Base-by-base conservation (phyloP, 2,888 invertebrate species). In the Scaptomyza polygonia region DNA sequence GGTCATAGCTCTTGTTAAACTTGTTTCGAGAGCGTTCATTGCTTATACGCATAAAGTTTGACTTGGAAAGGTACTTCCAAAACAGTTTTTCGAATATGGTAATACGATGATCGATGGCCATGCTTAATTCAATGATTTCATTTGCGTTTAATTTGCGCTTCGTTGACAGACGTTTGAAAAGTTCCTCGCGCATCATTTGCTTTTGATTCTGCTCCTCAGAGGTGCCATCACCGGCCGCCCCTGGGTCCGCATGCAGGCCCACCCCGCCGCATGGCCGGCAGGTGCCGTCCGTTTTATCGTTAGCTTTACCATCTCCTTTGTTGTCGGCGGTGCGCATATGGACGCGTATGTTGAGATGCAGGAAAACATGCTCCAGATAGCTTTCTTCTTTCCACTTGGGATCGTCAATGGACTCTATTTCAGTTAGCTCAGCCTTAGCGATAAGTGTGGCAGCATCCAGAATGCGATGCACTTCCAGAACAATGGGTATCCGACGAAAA, bases 81-180 rank as follows among this genome's bases (percentile, higher is more conserved):
- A 88, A 90, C 29, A 90, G 79, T 67, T 89, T 89, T 62, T 90
- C 89, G 51, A 90, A 90, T 16, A 90, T 87, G 5, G 90, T 89
- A 0, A 69, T 56, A 0, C 84, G 79, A 39, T 84, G 79, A 49
- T 84, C 86, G 16, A 84, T 76, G 56, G 84, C 79, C 86, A 84
- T 84, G 53, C 76, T 84, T 12, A 84, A 58, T 5, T 86, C 85
- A n/a, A 84, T 84, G 21, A 84, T 48, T 48, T 84, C 84, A 27
- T 86, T 86, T 9, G 82, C 40, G 12, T 25, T 78, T 16, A 84
- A 52, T 7, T 67, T 76, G 5, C 58, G 70, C 14, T 84, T 84
- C 34, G 16, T 5, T n/a, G 65, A 48, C 16, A 84, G 39, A 0
- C 76, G 77, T 7, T 39, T 59, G 8, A 84, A 34, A 1, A 77